Conservation (phyloP, 2,888 invertebrate species). For the Drosophila hamatofila region DNA sequence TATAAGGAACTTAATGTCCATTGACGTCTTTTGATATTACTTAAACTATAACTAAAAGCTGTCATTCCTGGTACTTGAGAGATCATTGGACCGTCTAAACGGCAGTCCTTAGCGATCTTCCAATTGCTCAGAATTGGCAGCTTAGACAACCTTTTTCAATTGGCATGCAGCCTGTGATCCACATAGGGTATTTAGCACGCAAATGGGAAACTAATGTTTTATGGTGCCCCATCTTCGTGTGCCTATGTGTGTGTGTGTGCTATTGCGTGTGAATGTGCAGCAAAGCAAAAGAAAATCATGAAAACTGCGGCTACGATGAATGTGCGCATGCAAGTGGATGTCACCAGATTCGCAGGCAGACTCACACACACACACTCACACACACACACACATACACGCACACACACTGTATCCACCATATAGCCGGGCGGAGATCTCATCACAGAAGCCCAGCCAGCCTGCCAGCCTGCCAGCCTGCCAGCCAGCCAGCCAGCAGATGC, state of each 20-base stretch:
- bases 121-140: slow-evolving; percentile 25
- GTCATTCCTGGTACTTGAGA: slow-evolving; percentile 26
- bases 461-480: slow-evolving; percentile 54
- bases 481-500: slow-evolving; percentile 67
- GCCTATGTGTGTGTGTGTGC: slow-evolving; percentile 37
- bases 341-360: slow-evolving; percentile 65
- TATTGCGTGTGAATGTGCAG: slow-evolving; percentile 67
- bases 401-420: slow-evolving; percentile 20
- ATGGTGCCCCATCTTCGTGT: slow-evolving; percentile 56
- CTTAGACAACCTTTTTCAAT: slow-evolving; percentile 39
- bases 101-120: slow-evolving; percentile 38
- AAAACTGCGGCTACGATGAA: slow-evolving; percentile 69
- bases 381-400: slow-evolving; percentile 16
- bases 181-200: slow-evolving; percentile 77
- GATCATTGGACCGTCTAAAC: slow-evolving; percentile 13
- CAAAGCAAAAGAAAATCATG: slow-evolving; percentile 52
- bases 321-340: slow-evolving; percentile 77
- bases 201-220: slow-evolving; percentile 80
- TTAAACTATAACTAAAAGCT: not conserved
- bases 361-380: slow-evolving; percentile 25
- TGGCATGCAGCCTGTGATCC: slow-evolving; percentile 43
- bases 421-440: slow-evolving; percentile 60
- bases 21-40: not conserved
- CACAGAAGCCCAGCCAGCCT: slow-evolving; percentile 67
- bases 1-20: not conserved